These are phyloP conservation scores for Cancer borealis DNA, from an alignment of 2,888 invertebrate genomes.

Conservation along the genomic window DNA sequence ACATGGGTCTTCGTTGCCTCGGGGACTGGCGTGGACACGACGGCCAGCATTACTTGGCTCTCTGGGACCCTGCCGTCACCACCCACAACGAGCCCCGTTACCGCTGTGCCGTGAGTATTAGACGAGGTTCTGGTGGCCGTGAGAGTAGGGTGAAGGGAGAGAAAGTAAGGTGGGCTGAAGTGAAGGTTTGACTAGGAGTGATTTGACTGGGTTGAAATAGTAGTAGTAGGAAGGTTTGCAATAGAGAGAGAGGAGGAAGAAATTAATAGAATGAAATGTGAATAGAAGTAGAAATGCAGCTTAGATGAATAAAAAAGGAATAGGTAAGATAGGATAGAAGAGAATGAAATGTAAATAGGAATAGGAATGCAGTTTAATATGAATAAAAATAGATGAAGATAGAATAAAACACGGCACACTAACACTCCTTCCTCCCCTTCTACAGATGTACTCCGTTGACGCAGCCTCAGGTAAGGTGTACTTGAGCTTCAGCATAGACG, in stretches of 20 bases:
- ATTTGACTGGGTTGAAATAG: too few relatives aligned
- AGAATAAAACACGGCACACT: background rate
- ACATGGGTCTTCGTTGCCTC: constrained; percentile 84
- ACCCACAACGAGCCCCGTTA: constrained; percentile 81
- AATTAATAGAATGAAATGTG: background rate
- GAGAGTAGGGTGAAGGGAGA: too few relatives aligned
- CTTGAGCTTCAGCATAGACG: constrained; percentile 85
- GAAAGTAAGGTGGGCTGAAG: too few relatives aligned
- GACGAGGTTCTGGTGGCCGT: too few relatives aligned
- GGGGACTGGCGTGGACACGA: constrained; percentile 85
- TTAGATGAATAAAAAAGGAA: too few relatives aligned
- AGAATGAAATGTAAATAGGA: background rate
- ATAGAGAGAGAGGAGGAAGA: too few relatives aligned
- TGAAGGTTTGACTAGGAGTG: too few relatives aligned
- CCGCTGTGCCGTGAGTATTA: constrained; percentile 83
- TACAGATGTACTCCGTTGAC: constrained; percentile 82
- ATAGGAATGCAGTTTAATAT: background rate
- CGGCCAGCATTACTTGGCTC: constrained; percentile 83
- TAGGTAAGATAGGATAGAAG: background rate
- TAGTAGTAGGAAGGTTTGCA: too few relatives aligned
- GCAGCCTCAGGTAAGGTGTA: constrained; percentile 82
- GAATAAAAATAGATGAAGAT: background rate
- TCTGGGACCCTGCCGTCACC: constrained; percentile 82
- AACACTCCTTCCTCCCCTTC: too few relatives aligned
- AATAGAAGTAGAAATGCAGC: background rate